Evolutionary conservation across 2,113 vertebrate species (phyloP).

Genomic region (Dunckerocampus dactyliophorus): DNA sequence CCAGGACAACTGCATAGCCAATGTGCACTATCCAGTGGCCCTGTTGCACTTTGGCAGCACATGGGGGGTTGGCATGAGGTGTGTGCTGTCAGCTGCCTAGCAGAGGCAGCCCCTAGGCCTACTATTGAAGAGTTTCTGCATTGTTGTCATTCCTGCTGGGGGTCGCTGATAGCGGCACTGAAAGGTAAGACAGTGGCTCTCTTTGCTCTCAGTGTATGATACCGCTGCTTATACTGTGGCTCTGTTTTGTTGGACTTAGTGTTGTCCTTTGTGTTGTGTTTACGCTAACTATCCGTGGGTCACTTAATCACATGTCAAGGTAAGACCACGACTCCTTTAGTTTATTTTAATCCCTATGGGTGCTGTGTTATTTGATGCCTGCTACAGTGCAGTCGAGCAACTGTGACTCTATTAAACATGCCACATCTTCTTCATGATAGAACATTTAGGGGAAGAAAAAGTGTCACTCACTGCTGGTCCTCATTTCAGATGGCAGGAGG

Average conservation of each 20-base stretch:
- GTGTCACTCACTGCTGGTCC: background rate
- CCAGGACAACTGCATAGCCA: slow-evolving; percentile 25
- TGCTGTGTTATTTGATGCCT: slow-evolving; percentile 3
- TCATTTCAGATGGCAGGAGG: slow-evolving; percentile 79
- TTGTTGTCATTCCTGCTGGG: slow-evolving; percentile 69
- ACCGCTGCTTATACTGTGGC: slow-evolving; percentile 24
- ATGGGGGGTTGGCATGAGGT: slow-evolving; percentile 29
- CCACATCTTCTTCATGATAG: background rate
- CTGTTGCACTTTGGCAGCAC: slow-evolving; percentile 28
- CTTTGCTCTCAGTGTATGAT: slow-evolving; percentile 26
- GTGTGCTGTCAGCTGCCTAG: slow-evolving; percentile 57
- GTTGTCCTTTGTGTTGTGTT: slow-evolving; percentile 1
- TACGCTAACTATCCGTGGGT: slow-evolving; percentile 6
- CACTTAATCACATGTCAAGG: slow-evolving; percentile 24
- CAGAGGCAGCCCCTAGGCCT: slow-evolving; percentile 44
- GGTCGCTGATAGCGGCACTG: slow-evolving; percentile 55
- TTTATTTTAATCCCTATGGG: slow-evolving; percentile 5
- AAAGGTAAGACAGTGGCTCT: slow-evolving; percentile 54
- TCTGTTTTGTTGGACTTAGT: background rate
- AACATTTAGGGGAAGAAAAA: too few species aligned
- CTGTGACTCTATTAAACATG: slow-evolving; percentile 7
- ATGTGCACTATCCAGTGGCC: slow-evolving; percentile 53
- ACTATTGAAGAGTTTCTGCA: slow-evolving; percentile 61
- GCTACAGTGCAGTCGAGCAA: background rate
- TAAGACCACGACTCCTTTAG: slow-evolving; percentile 30